Evolutionary conservation across 2,797 vertebrate species (phyloP), one percentile per base, ranked within the genome.

Genomic region (Schizopygopsis pylzovi): DNA sequence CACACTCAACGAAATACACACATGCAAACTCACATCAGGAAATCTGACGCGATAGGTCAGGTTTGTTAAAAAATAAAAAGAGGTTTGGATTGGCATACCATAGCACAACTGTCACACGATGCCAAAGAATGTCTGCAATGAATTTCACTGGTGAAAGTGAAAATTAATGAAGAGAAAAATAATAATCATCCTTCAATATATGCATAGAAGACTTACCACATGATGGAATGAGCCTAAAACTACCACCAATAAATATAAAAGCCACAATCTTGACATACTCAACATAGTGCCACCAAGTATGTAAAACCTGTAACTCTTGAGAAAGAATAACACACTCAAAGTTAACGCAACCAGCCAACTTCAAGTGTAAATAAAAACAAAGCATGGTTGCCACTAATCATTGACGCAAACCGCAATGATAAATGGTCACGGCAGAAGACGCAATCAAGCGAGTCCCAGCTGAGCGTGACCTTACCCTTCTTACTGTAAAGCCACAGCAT

Each of bases 401-500:
- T 37, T 33, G 49, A 52, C 3, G 15, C 45, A 52, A 83, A 41
- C 68, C 5, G 39, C 84, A 47, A 73, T 59, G 75, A 79, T 22
- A 47, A 49, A 12, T 12, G 16, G n/a, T 59, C 49, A 22, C 76
- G 11, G 77, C 39, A 79, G 52, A 68, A 78, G 80, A 72, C n/a
- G 41, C 52, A 63, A 83, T 7, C 77, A 37, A 37, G 16, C 25
- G 16, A 86, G 67, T 37, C 52, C 54, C 47, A 81, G 54, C 91
- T 92, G 84, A 91, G 82, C 92, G 91, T 93, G 92, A 90, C 95
- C 98, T 99, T 98, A 99, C 97, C 98, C 98, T 98, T 99, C 96
- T 96, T 97, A 96, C 96, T 95, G 96, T 97, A 96, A 96, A 99
- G 96, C 98, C 98, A 98, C 95, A 99, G 97, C 97, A 99, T 98